Percentiles rank a stretch among this genome's conserved stretches.
phyloP scores from a whole-genome alignment of 2,888 invertebrate species.

The Glyphotaelius pellucidus region DNA sequence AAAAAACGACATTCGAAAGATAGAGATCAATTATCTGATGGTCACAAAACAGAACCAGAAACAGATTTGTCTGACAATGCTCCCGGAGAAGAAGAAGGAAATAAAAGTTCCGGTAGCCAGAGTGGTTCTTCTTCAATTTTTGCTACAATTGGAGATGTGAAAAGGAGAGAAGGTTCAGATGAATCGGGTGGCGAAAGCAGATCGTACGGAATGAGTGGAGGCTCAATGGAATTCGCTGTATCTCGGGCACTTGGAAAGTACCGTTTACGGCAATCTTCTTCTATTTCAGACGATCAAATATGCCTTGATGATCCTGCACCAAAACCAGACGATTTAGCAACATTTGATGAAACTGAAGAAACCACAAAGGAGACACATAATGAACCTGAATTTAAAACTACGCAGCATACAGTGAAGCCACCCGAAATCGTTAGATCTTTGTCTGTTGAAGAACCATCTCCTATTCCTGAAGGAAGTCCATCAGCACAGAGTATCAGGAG shows the following conservation, averaged over 20 bases:
- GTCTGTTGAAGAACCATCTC: slow-evolving; percentile 75
- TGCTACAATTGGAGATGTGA: slow-evolving; percentile 86
- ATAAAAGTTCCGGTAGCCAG: slow-evolving; percentile 79
- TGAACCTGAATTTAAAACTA: slow-evolving; percentile 69
- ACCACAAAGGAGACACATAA: slow-evolving; percentile 68
- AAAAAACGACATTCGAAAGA: slow-evolving; percentile 75
- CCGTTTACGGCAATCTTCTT: slow-evolving; percentile 84
- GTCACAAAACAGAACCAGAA: slow-evolving; percentile 78
- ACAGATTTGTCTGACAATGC: slow-evolving; percentile 79
- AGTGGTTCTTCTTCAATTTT: slow-evolving; percentile 82
- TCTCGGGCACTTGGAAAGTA: slow-evolving; percentile 89
- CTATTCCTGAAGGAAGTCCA: slow-evolving; percentile 81
- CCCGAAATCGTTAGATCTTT: slow-evolving; percentile 73
- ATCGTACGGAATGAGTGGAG: slow-evolving; percentile 78
- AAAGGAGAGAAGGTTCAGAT: slow-evolving; percentile 80
- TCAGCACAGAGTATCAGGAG: slow-evolving; percentile 80
- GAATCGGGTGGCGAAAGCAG: slow-evolving; percentile 79
- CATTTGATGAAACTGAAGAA: slow-evolving; percentile 65
- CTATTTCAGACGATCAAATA: slow-evolving; percentile 83
- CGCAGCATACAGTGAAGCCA: slow-evolving; percentile 70
- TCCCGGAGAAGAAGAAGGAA: slow-evolving; percentile 79
- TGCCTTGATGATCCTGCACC: slow-evolving; percentile 69
- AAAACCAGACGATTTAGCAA: slow-evolving; percentile 59
- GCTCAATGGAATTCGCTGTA: slow-evolving; percentile 90
- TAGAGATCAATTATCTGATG: slow-evolving; percentile 74